Conservation (phyloP, 2,113 vertebrate species). For the Nycticorax nycticorax region DNA sequence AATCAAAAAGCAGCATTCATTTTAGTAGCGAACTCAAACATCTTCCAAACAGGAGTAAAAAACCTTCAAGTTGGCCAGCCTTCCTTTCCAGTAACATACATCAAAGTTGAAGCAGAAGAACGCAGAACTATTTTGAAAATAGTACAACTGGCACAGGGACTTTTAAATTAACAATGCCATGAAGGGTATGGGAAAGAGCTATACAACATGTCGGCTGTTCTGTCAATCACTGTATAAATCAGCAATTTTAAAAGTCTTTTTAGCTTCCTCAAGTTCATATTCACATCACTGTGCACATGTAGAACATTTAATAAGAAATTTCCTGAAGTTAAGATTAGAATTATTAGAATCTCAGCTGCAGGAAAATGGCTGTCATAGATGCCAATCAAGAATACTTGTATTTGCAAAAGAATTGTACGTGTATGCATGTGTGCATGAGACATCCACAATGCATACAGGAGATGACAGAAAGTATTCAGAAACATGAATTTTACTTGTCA, state of each 20-base stretch:
- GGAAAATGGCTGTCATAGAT: not conserved
- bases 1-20: not conserved
- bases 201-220: not conserved
- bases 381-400: not conserved
- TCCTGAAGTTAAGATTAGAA: not conserved
- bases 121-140: not conserved
- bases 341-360: not conserved
- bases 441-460: rapidly evolving
- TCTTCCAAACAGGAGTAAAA: not conserved
- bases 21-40: not conserved
- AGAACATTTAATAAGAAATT: not conserved
- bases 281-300: not conserved
- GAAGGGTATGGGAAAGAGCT: not conserved
- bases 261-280: not conserved
- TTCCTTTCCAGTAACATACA: not conserved
- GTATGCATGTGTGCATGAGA: not conserved
- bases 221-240: not conserved
- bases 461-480: not conserved
- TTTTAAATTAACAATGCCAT: not conserved
- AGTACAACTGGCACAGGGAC: rapidly evolving
- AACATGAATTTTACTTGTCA: not conserved
- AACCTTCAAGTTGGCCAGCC: rapidly evolving
- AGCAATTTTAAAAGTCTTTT: not conserved
- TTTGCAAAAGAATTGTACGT: not conserved
- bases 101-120: not conserved